A percentile compares a stretch with the other conserved stretches of the same genome.
Evolutionary conservation across 2,888 invertebrate species (phyloP).

Genomic region (Tipula unca): DNA sequence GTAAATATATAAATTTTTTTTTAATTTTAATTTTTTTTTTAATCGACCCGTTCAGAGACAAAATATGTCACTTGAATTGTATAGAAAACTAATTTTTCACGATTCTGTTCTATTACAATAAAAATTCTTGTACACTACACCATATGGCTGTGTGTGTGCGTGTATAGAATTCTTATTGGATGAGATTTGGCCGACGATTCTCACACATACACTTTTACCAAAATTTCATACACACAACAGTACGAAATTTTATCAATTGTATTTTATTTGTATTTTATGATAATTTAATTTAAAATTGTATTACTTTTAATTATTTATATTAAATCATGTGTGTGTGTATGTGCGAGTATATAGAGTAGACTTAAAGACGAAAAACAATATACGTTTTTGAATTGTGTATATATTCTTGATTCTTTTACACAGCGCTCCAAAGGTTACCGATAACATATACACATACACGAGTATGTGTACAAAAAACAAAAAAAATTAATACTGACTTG

Average conservation of each 20-base stretch:
- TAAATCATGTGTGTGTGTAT: not conserved
- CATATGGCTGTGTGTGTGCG: too few species aligned
- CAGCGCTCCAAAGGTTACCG: not conserved
- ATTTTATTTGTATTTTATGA: not conserved
- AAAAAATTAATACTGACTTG: not conserved
- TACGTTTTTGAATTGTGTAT: not conserved
- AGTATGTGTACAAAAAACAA: not conserved
- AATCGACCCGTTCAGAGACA: slow-evolving; percentile 18
- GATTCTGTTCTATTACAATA: not conserved
- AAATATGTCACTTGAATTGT: not conserved
- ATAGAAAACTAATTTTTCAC: slow-evolving; percentile 4
- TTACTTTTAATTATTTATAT: not conserved
- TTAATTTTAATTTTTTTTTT: not conserved
- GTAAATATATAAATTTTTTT: not conserved
- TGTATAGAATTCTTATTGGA: not conserved
- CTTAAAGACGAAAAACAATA: not conserved
- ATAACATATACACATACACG: not conserved
- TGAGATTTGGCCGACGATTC: not conserved
- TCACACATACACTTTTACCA: not conserved
- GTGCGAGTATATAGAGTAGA: not conserved
- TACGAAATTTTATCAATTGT: not conserved
- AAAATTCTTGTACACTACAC: not conserved
- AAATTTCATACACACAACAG: not conserved
- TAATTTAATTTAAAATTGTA: not conserved
- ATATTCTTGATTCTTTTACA: not conserved